phyloP scores from a whole-genome alignment of 2,113 vertebrate genomes.

The Sterna hirundo region DNA sequence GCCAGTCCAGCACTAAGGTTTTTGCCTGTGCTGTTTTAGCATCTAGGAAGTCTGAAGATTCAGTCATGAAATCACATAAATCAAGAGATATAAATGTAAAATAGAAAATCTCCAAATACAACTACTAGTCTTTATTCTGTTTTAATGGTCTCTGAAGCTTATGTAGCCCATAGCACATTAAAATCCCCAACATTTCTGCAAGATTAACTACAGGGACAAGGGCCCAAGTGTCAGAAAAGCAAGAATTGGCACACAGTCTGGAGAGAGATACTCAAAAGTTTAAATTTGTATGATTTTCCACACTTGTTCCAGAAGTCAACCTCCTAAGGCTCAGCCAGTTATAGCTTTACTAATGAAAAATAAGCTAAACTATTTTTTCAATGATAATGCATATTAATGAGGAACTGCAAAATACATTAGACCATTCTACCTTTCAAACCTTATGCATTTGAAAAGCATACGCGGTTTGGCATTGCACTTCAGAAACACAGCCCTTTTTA shows the following conservation, averaged over 20 bases:
- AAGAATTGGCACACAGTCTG: neutral
- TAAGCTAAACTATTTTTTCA: neutral
- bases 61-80: neutral
- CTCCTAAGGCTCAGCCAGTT: neutral
- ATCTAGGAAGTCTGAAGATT: neutral
- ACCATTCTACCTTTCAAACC: neutral
- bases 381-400: neutral
- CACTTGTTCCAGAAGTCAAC: neutral
- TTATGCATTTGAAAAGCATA: neutral
- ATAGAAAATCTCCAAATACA: neutral
- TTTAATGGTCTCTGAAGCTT: neutral
- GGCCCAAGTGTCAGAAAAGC: neutral
- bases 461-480: neutral
- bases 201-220: neutral
- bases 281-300: neutral
- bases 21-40: neutral
- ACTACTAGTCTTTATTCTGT: neutral
- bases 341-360: neutral
- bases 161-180: neutral
- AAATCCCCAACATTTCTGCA: neutral
- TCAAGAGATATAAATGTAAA: neutral
- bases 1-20: neutral
- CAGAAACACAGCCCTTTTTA: neutral
- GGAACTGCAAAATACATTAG: neutral
- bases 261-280: neutral